A percentile compares a stretch with the other conserved stretches of the same genome.
These are phyloP conservation scores for Rotaria socialis DNA, from an alignment of 2,888 invertebrate species.

Conservation along the genomic window DNA sequence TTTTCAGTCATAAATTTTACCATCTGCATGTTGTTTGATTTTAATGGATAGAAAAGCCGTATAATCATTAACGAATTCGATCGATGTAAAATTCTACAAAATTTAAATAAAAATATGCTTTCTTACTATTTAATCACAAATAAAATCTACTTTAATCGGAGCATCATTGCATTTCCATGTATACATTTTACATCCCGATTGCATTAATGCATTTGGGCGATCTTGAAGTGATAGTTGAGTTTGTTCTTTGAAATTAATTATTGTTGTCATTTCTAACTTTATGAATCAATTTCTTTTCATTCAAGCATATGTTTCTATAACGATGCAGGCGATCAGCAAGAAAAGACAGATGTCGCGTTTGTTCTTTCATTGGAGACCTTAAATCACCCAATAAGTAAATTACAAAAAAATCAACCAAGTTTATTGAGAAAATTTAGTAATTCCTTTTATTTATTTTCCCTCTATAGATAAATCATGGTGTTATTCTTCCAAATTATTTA, in stretches of 20 bases:
- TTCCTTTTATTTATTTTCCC: not conserved
- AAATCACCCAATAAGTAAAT: not conserved
- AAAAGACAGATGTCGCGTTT: not conserved
- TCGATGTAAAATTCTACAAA: not conserved
- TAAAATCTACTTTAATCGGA: not conserved
- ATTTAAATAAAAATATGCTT: not conserved
- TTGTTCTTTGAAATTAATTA: conserved; percentile 4
- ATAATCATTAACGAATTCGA: conserved; percentile 38
- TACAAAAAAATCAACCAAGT: not conserved
- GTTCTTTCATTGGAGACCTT: not conserved
- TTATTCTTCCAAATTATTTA: not conserved
- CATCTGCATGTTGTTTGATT: conserved; percentile 38
- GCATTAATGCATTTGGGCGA: conserved; percentile 33
- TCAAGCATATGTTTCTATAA: not conserved
- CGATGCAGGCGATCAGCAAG: not conserved
- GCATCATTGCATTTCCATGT: not conserved
- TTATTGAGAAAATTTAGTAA: not conserved
- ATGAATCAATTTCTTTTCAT: too few relatives aligned
- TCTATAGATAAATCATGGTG: not conserved
- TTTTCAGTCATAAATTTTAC: not conserved
- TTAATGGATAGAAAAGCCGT: conserved; percentile 44
- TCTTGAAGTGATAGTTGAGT: not conserved
- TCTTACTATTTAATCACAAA: not conserved
- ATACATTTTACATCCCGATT: conserved; percentile 43
- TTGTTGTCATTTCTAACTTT: not conserved